phyloP scores from a whole-genome alignment of 2,797 vertebrate genomes.

The Aeoliscus strigatus region DNA sequence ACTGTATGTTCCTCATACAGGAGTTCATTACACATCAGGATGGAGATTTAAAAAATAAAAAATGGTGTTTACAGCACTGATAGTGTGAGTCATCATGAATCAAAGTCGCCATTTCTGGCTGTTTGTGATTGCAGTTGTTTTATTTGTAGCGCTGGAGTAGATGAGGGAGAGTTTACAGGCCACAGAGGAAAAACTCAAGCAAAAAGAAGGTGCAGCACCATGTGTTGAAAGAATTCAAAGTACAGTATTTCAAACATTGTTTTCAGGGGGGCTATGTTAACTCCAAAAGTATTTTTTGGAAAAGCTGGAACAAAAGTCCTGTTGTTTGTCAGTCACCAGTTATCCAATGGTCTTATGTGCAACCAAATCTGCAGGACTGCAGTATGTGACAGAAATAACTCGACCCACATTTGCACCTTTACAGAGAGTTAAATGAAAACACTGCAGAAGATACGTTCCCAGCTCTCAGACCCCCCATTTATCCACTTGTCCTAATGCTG shows the following conservation, averaged over 20 bases:
- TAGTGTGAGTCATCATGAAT: constrained; percentile 25
- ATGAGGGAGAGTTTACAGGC: background rate
- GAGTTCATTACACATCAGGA: background rate
- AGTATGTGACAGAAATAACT: background rate
- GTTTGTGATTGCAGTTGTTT: constrained; percentile 25
- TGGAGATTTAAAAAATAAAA: background rate
- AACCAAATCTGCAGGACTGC: background rate
- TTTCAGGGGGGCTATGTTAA: background rate
- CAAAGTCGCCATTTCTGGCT: constrained; percentile 16
- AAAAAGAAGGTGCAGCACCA: constrained; percentile 5
- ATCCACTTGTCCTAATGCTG: no score
- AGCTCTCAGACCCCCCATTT: no score
- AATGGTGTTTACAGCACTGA: no score
- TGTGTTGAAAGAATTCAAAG: constrained; percentile 1
- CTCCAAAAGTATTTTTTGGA: constrained; percentile 2
- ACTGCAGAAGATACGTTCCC: background rate
- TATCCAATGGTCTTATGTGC: background rate
- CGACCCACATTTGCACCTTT: constrained; percentile 1
- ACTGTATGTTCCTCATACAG: no score
- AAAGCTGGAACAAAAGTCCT: background rate
- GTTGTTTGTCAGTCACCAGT: constrained; percentile 1
- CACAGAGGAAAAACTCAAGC: constrained; percentile 3
- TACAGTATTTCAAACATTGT: no score
- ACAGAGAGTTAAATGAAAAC: background rate
- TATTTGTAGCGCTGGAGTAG: background rate